phyloP scores from a whole-genome alignment of 2,113 vertebrate species.

The Macaca nemestrina region DNA sequence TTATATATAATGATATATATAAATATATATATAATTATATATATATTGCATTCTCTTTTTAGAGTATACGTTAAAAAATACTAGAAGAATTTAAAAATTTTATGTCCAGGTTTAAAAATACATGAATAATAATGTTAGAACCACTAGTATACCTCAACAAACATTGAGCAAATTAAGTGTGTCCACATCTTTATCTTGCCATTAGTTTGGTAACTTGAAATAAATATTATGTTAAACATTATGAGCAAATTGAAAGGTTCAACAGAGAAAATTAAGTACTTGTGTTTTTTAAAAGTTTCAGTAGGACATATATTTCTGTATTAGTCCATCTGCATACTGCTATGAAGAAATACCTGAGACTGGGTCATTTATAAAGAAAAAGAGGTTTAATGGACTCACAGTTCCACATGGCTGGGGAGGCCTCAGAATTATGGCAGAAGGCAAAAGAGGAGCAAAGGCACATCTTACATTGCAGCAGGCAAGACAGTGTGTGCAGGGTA shows the following conservation, averaged over 20 bases:
- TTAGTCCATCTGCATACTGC: no score
- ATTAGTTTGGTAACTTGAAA: constrained; percentile 28
- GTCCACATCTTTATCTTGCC: background rate
- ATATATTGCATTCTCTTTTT: background rate
- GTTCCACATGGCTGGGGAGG: no score
- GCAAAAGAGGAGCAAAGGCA: no score
- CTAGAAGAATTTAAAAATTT: background rate
- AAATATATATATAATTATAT: background rate
- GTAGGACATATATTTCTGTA: background rate
- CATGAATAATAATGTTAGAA: background rate
- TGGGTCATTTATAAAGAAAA: no score
- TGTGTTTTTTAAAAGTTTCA: background rate
- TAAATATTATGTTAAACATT: background rate
- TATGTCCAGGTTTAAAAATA: background rate
- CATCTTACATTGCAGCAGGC: no score
- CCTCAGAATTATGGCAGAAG: no score
- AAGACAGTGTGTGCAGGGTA: no score
- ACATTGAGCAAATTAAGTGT: background rate
- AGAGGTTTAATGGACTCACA: no score
- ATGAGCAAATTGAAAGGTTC: background rate
- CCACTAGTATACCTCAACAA: background rate
- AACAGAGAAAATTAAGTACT: background rate
- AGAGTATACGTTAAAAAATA: background rate
- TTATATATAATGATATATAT: no score
- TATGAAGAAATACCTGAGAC: no score